These are phyloP conservation scores for Cathartes aura DNA, from an alignment of 2,113 vertebrate species.

Conservation along the genomic window DNA sequence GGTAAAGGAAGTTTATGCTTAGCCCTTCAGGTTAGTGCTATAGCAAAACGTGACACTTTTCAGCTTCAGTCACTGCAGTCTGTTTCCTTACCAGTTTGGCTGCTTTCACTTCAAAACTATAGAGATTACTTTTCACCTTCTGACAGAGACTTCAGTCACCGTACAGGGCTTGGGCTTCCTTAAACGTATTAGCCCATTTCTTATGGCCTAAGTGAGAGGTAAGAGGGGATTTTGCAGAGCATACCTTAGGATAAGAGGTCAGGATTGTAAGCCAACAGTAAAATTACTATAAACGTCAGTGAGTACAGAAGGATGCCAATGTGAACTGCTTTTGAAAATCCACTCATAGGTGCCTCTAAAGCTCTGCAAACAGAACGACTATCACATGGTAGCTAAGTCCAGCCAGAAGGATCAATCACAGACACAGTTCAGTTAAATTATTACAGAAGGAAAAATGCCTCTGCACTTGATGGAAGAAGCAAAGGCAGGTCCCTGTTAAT, in stretches of 20 bases:
- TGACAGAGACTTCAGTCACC: not conserved
- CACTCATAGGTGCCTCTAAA: not conserved
- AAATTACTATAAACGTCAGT: not conserved
- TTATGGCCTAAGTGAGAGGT: not conserved
- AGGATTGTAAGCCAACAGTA: not conserved
- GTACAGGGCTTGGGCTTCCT: not conserved
- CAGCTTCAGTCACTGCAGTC: not conserved
- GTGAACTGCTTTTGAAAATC: not conserved
- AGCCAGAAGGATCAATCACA: not conserved
- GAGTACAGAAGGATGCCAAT: not conserved
- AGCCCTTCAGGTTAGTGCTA: not conserved
- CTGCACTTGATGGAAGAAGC: not conserved
- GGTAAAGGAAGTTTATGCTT: not conserved
- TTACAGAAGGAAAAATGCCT: not conserved
- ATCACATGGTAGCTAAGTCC: not conserved
- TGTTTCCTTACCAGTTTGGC: not conserved
- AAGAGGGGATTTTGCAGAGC: not conserved
- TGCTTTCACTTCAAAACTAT: not conserved
- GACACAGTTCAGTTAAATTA: not conserved
- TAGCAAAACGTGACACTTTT: not conserved
- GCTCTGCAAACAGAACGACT: not conserved
- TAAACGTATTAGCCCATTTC: not conserved
- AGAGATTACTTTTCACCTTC: not conserved
- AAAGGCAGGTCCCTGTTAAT: not conserved
- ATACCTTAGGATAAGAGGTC: not conserved